A percentile compares a stretch with the other conserved stretches of the same genome.
Evolutionary conservation across 2,113 vertebrate species (phyloP).

Genomic region (Limanda limanda): DNA sequence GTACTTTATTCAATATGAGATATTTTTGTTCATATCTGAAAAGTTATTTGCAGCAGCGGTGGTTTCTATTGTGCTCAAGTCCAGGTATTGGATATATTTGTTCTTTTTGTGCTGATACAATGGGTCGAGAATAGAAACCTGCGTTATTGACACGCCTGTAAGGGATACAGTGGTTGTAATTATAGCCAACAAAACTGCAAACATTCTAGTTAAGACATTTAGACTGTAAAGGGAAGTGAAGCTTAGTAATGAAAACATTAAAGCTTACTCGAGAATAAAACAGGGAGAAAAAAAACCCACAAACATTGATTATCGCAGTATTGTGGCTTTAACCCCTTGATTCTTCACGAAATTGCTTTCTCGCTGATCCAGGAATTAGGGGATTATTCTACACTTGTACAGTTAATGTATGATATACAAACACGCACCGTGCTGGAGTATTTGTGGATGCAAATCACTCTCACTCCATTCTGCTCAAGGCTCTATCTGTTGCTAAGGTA

Average conservation of each 20-base stretch:
- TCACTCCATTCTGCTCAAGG: slow-evolving; percentile 46
- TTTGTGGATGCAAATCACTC: slow-evolving; percentile 69
- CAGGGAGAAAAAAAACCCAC: neutral
- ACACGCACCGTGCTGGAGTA: slow-evolving; percentile 26
- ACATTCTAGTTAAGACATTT: neutral
- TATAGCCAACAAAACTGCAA: neutral
- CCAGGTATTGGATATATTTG: too few relatives aligned
- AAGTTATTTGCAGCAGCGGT: neutral
- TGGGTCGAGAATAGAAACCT: neutral
- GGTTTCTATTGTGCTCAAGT: neutral
- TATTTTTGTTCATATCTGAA: too few relatives aligned
- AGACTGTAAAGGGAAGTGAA: neutral
- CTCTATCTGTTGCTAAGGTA: slow-evolving; percentile 65
- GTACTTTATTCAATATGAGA: too few relatives aligned
- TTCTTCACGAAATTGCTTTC: slow-evolving; percentile 2
- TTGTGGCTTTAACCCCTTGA: slow-evolving; percentile 30
- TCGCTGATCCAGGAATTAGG: slow-evolving; percentile 31
- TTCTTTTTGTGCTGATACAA: too few relatives aligned
- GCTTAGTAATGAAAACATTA: neutral
- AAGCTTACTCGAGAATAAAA: slow-evolving; percentile 3
- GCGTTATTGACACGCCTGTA: neutral
- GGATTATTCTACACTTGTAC: slow-evolving; percentile 8
- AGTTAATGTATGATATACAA: slow-evolving; percentile 12
- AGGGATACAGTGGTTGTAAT: neutral
- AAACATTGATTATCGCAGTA: neutral